Evolutionary conservation across 2,797 vertebrate genomes (phyloP).

Genomic region (Lateolabrax maculatus): DNA sequence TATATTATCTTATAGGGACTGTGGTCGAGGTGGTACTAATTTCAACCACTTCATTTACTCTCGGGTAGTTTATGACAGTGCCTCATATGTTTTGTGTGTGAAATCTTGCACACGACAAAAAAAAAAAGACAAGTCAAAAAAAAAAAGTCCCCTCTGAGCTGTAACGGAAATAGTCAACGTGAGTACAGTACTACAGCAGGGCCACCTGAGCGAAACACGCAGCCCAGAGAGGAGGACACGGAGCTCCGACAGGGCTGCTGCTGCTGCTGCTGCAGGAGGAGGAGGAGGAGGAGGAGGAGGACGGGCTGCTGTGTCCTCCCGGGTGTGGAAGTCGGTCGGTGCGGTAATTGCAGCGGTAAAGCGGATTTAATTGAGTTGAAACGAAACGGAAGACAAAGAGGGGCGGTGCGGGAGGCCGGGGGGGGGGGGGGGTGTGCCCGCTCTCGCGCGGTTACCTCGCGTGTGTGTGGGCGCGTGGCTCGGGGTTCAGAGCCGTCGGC

Average conservation of each 20-base stretch:
- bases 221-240: too few species aligned
- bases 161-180: too few species aligned
- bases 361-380: slow-evolving; percentile 10
- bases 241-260: too few species aligned
- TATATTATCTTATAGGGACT: background rate
- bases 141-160: background rate
- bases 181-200: too few species aligned
- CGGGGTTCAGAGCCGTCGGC: slow-evolving; percentile 62
- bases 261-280: too few species aligned
- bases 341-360: slow-evolving; percentile 12
- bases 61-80: background rate
- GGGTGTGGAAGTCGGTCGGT: slow-evolving; percentile 9
- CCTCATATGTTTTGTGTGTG: background rate
- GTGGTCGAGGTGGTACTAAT: background rate
- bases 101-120: too few species aligned
- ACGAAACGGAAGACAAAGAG: slow-evolving; percentile 13
- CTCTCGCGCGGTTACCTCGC: slow-evolving; percentile 63
- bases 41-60: background rate
- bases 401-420: background rate
- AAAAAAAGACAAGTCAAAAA: too few species aligned
- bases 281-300: too few species aligned
- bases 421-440: slow-evolving; percentile 43
- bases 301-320: too few species aligned
- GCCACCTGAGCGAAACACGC: too few species aligned
- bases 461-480: slow-evolving; percentile 74